These are phyloP conservation scores for Atrina japonica DNA, from an alignment of 2,888 invertebrate species.

Conservation along the genomic window DNA sequence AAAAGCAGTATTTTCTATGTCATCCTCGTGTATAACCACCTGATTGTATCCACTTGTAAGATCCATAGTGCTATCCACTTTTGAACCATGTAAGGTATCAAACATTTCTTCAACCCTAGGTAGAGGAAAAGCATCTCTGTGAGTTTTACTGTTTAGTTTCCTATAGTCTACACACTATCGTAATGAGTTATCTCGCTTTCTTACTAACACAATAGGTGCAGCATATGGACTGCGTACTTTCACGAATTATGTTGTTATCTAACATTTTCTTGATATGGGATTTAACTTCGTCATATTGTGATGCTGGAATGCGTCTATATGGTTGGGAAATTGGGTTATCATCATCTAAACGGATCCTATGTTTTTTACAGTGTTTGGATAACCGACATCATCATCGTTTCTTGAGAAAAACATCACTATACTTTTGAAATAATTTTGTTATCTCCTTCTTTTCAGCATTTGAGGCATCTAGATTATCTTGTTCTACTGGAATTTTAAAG, in stretches of 20 bases:
- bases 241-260: conserved; percentile 16
- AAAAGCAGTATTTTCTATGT: conserved; percentile 32
- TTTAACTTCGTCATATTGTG: conserved; percentile 28
- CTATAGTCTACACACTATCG: conserved; percentile 41
- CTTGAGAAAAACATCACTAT: conserved; percentile 28
- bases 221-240: conserved; percentile 33
- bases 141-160: conserved; percentile 43
- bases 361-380: conserved; percentile 28
- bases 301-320: conserved; percentile 31
- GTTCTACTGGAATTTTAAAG: conserved; percentile 3
- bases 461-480: not conserved
- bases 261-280: conserved; percentile 23
- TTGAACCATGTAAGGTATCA: conserved; percentile 24
- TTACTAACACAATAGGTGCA: conserved; percentile 38
- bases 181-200: conserved; percentile 27
- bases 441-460: conserved; percentile 3
- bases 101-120: conserved; percentile 33
- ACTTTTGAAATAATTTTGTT: conserved; percentile 14
- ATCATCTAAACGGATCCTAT: conserved; percentile 23
- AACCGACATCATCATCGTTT: conserved; percentile 29
- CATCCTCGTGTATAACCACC: conserved; percentile 22
- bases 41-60: conserved; percentile 30
- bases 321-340: conserved; percentile 21
- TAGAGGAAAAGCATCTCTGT: conserved; percentile 43
- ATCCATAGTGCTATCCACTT: conserved; percentile 17